Percentiles rank a stretch among this genome's conserved stretches.
Conservation (phyloP, 2,113 vertebrate genomes). For the Morone saxatilis region DNA sequence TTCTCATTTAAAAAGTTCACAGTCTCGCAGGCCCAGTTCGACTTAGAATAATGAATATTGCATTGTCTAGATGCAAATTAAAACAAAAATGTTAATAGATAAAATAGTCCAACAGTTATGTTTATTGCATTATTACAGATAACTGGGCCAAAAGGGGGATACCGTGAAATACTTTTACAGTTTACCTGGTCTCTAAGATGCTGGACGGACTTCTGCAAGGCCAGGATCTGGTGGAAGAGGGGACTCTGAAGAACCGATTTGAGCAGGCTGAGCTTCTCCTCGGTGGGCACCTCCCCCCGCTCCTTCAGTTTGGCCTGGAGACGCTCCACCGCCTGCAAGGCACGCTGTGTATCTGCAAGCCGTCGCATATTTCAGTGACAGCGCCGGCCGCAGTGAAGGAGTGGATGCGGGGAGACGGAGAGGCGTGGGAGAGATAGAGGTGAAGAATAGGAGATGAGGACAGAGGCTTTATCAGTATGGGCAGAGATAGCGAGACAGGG, state of each 20-base stretch:
- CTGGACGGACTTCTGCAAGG: constrained; percentile 93
- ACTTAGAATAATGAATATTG: neutral
- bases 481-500: constrained; percentile 27
- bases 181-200: constrained; percentile 93
- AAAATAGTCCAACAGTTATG: neutral
- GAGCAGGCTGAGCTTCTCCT: constrained; percentile 93
- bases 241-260: constrained; percentile 96
- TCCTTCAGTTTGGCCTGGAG: constrained; percentile 94
- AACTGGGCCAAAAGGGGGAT: no score
- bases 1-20: neutral
- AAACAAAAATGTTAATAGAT: neutral
- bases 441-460: constrained; percentile 48
- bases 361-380: constrained; percentile 79
- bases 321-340: constrained; percentile 95
- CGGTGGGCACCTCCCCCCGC: constrained; percentile 90
- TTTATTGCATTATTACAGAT: neutral
- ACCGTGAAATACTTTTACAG: no score
- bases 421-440: constrained; percentile 38
- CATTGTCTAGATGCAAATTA: neutral
- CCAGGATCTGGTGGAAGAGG: constrained; percentile 97
- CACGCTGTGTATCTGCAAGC: constrained; percentile 90
- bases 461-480: constrained; percentile 48
- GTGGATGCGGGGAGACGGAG: constrained; percentile 22
- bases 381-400: constrained; percentile 37
- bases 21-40: neutral